Percentiles rank a stretch among this genome's conserved stretches.
Conservation (phyloP, 1,140 invertebrate species). For the Rhynchophorus ferrugineus region DNA sequence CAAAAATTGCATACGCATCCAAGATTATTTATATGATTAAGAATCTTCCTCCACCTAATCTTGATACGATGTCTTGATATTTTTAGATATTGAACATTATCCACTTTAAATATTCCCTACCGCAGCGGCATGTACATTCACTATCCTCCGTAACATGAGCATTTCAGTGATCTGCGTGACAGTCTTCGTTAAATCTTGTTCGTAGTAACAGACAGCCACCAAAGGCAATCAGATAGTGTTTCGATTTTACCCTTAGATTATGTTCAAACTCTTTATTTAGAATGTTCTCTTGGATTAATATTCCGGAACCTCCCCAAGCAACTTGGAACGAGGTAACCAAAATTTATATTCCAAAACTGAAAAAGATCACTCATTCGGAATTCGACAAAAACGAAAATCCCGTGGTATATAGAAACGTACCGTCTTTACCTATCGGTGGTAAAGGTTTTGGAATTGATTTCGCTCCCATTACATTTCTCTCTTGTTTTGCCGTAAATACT, state of each 20-base stretch:
- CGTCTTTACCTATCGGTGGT: slow-evolving; percentile 32
- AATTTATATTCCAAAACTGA: slow-evolving; percentile 48
- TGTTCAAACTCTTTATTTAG: slow-evolving; percentile 22
- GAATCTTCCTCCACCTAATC: slow-evolving; percentile 27
- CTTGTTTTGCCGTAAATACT: slow-evolving; percentile 54
- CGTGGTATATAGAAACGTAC: slow-evolving; percentile 49
- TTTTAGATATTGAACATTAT: slow-evolving; percentile 40
- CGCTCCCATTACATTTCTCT: slow-evolving; percentile 51
- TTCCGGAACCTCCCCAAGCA: slow-evolving; percentile 28
- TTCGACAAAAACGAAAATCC: slow-evolving; percentile 52
- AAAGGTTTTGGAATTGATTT: slow-evolving; percentile 42
- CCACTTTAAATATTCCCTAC: slow-evolving; percentile 33
- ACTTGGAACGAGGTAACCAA: slow-evolving; percentile 34
- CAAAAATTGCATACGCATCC: background rate
- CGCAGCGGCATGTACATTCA: slow-evolving; percentile 20
- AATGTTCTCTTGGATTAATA: slow-evolving; percentile 39
- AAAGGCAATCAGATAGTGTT: background rate
- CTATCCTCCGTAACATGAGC: slow-evolving; percentile 12
- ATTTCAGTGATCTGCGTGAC: slow-evolving; percentile 13
- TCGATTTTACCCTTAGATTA: slow-evolving; percentile 1
- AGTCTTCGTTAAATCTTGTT: slow-evolving; percentile 9
- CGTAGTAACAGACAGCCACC: slow-evolving; percentile 2
- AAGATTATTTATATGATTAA: slow-evolving; percentile 24
- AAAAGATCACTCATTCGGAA: slow-evolving; percentile 58
- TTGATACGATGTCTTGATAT: slow-evolving; percentile 36